phyloP scores from a whole-genome alignment of 2,113 vertebrate genomes.

The Tragelaphus strepsiceros region DNA sequence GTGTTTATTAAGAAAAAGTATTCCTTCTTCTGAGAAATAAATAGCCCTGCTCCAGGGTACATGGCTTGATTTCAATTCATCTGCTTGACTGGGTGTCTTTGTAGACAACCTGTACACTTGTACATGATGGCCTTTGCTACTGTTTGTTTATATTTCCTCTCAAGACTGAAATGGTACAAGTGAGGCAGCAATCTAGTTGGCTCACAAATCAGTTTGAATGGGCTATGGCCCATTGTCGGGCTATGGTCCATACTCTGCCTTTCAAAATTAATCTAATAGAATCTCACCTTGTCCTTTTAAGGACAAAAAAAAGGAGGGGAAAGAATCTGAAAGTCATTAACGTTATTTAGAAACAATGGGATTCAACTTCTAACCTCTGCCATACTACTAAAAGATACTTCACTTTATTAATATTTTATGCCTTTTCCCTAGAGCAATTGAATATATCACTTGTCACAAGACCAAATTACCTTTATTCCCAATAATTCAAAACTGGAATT shows the following conservation, averaged over 20 bases:
- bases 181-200: background rate
- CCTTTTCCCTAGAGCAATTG: conserved; percentile 28
- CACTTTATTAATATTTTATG: conserved; percentile 48
- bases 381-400: conserved; percentile 11
- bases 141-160: background rate
- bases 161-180: background rate
- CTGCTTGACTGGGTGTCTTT: background rate
- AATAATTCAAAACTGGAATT: conserved; percentile 52
- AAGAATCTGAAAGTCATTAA: background rate
- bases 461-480: conserved; percentile 51
- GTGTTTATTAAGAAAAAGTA: background rate
- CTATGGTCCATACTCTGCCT: background rate
- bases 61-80: background rate
- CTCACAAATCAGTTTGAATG: background rate
- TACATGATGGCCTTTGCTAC: background rate
- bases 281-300: background rate
- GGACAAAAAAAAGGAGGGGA: background rate
- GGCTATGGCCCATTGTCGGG: background rate
- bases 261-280: conserved; percentile 37
- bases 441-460: conserved; percentile 50
- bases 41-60: background rate
- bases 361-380: background rate
- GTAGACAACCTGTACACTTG: background rate
- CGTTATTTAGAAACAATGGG: conserved; percentile 32
- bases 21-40: background rate